Conservation (phyloP, 2,113 vertebrate species). For the Garra rufa region DNA sequence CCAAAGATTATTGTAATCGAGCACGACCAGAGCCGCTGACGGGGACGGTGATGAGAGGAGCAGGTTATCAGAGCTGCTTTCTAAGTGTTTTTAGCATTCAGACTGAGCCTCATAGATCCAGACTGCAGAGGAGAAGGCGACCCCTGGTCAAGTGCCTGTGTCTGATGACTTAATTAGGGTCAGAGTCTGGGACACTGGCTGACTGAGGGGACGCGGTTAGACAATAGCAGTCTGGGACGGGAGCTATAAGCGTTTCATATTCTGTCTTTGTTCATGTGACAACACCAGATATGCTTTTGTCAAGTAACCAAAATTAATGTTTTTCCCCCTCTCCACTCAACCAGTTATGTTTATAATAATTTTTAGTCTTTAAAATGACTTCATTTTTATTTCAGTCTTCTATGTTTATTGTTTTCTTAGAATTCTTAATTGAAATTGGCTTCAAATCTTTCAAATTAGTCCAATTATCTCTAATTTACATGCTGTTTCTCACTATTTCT, state of each 20-base stretch:
- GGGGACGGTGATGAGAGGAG: conserved; percentile 14
- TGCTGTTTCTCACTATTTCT: neutral
- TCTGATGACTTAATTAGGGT: conserved; percentile 79
- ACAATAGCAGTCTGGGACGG: conserved; percentile 33
- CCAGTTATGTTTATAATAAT: neutral
- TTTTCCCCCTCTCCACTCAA: neutral
- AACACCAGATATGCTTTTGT: conserved; percentile 6
- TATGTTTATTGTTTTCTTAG: neutral
- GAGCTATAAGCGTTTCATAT: conserved; percentile 28
- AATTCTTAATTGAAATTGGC: neutral
- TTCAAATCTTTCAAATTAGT: neutral
- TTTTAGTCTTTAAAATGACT: neutral
- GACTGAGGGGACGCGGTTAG: conserved; percentile 37
- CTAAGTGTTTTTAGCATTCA: conserved; percentile 53
- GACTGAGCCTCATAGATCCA: conserved; percentile 47
- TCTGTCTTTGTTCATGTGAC: conserved; percentile 38
- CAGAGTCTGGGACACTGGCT: conserved; percentile 61
- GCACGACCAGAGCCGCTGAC: conserved; percentile 10
- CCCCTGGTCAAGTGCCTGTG: conserved; percentile 72
- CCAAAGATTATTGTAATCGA: conserved; percentile 9
- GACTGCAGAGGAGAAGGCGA: conserved; percentile 58
- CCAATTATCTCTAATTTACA: neutral
- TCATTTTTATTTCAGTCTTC: neutral
- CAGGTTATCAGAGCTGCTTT: conserved; percentile 36
- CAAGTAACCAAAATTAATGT: neutral